Base-by-base conservation (phyloP, 2,797 vertebrate genomes). In the Pangasius krempfi region DNA sequence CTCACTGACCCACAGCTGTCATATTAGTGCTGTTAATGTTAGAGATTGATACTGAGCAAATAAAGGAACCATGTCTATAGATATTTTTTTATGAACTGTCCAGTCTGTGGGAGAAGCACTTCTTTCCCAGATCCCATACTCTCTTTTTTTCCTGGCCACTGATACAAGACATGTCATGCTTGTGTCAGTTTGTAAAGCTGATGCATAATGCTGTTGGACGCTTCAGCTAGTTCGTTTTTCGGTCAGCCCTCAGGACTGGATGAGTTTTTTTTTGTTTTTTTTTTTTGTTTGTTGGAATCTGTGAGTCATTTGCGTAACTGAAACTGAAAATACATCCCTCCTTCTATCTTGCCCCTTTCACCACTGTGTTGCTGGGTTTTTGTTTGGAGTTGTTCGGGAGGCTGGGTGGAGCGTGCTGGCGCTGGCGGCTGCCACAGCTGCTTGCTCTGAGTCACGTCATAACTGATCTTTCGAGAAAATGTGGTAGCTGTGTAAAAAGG, bases 1-100 rank as follows among this genome's bases (percentile, higher is more conserved):
- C 93, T 92, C 94, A 91, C 93, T 96, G 96, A 97, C 96, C 96
- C 96, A 95, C 95, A 96, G 95, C 96, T 97, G 96, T 96, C 95
- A 95, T 95, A 96, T 96, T 96, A 97, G 95, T 92, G 90, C 93
- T 94, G 95, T 96, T 96, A 97, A 97, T 96, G 94, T 94, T 93
- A 87, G 93, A 96, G 94, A 96, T 96, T 96, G 95, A 96, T 95
- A 94, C 92, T 62, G 94, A 95, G 95, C 96, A 96, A 95, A 96
- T 96, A 96, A 95, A 96, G 96, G 95, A 96, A 96, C 95, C 95
- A 84, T 93, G 93, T 94, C 93, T 93, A 93, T 91, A 94, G 94
- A 91, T 94, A 90, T 95, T 95, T 95, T 96, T 90, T 91, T 75
- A 89, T 92, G 87, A 89, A 91, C 92, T 90, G 84, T 81, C 56